A percentile compares a stretch with the other conserved stretches of the same genome.
Conservation (phyloP, 2,113 vertebrate genomes). For the Platichthys flesus region DNA sequence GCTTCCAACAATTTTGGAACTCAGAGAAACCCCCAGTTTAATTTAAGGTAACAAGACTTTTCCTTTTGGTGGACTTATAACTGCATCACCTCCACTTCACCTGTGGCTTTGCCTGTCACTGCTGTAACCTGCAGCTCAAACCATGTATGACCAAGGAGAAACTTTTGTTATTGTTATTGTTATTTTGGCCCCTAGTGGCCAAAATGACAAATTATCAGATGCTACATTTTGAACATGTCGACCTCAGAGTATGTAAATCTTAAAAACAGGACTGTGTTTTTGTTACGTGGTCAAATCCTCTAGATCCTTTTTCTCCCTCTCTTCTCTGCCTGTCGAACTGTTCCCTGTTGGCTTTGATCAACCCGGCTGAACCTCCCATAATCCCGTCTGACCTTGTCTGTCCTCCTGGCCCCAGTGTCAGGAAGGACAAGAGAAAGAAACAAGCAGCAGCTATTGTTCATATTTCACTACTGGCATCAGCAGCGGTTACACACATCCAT, state of each 20-base stretch:
- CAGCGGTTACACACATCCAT: neutral
- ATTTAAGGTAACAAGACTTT: too few relatives aligned
- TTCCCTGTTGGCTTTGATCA: constrained; percentile 47
- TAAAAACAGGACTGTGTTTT: constrained; percentile 21
- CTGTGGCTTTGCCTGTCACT: too few relatives aligned
- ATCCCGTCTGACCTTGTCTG: constrained; percentile 39
- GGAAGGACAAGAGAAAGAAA: constrained; percentile 1
- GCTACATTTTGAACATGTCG: neutral
- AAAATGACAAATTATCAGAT: constrained; percentile 21
- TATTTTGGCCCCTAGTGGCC: too few relatives aligned
- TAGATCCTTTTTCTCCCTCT: constrained; percentile 23
- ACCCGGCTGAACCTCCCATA: constrained; percentile 10
- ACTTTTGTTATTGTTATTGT: too few relatives aligned
- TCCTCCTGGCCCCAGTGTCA: constrained; percentile 17
- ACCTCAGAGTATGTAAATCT: constrained; percentile 10
- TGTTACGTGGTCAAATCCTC: constrained; percentile 11
- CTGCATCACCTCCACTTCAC: too few relatives aligned
- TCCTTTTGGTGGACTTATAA: too few relatives aligned
- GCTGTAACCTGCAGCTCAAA: too few relatives aligned
- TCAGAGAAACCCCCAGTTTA: too few relatives aligned
- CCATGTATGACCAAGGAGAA: too few relatives aligned
- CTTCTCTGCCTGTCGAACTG: constrained; percentile 27
- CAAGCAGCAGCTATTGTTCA: constrained; percentile 29
- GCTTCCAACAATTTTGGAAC: too few relatives aligned
- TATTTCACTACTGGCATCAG: constrained; percentile 18